These are phyloP conservation scores for Agonopterix heracliana DNA, from an alignment of 2,888 invertebrate species.

Conservation along the genomic window DNA sequence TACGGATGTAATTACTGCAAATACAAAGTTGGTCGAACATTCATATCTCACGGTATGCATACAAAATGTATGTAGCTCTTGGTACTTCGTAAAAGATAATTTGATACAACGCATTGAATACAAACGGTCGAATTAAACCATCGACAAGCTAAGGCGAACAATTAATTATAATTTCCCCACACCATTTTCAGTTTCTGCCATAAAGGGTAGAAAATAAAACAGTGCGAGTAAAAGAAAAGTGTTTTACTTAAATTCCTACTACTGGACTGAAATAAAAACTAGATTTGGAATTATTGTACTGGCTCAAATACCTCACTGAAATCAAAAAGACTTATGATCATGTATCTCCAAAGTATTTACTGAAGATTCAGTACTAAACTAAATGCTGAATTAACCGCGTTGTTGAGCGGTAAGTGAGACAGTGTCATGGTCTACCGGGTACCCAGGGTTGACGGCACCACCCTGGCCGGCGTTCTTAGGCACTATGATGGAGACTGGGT, in stretches of 20 bases:
- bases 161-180: constrained; percentile 23
- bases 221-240: too few species aligned
- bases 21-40: not conserved
- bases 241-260: too few species aligned
- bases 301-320: too few species aligned
- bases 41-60: not conserved
- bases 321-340: too few species aligned
- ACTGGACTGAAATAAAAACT: too few species aligned
- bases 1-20: constrained; percentile 14
- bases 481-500: constrained; percentile 76
- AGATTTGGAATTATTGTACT: too few species aligned
- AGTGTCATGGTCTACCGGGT: constrained; percentile 45
- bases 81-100: not conserved
- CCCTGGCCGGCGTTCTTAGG: constrained; percentile 42
- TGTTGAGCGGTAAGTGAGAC: constrained; percentile 25
- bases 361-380: too few species aligned
- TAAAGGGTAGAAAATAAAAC: constrained; percentile 17
- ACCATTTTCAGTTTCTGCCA: constrained; percentile 21
- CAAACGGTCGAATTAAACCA: constrained; percentile 34
- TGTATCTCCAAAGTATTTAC: too few species aligned
- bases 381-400: constrained; percentile 3
- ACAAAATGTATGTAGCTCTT: not conserved
- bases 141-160: constrained; percentile 29
- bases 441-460: constrained; percentile 29
- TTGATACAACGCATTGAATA: constrained; percentile 22